Conservation (phyloP, 2,113 vertebrate genomes). For the Nettapus auritus region DNA sequence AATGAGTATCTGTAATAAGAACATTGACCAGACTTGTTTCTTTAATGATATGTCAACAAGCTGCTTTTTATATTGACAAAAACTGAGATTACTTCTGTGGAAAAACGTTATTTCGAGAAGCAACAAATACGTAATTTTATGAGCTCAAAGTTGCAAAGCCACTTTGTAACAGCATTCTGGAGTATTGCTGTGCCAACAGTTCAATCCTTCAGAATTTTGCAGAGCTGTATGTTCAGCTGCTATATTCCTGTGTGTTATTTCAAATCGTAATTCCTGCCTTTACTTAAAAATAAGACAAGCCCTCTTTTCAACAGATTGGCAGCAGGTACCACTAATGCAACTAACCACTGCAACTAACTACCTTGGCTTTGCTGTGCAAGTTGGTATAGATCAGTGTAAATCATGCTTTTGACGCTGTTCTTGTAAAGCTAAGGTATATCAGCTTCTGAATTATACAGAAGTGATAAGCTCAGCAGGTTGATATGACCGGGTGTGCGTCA, state of each 20-base stretch:
- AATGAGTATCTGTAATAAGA: neutral
- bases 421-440: neutral
- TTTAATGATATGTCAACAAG: neutral
- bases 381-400: neutral
- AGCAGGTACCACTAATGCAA: neutral
- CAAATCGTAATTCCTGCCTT: neutral
- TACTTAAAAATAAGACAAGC: neutral
- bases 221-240: neutral
- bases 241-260: neutral
- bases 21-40: neutral
- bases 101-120: neutral
- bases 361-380: neutral
- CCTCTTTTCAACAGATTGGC: neutral
- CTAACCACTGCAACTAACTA: neutral
- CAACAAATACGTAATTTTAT: neutral
- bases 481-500: neutral
- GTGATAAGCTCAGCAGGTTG: neutral
- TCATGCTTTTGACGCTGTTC: neutral
- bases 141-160: neutral
- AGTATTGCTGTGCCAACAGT: neutral
- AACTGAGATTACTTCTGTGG: neutral
- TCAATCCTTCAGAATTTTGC: neutral
- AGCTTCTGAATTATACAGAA: neutral
- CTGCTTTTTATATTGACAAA: neutral
- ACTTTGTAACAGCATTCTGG: neutral